Evolutionary conservation across 2,113 vertebrate genomes (phyloP).

Genomic region (Ictidomys tridecemlineatus): DNA sequence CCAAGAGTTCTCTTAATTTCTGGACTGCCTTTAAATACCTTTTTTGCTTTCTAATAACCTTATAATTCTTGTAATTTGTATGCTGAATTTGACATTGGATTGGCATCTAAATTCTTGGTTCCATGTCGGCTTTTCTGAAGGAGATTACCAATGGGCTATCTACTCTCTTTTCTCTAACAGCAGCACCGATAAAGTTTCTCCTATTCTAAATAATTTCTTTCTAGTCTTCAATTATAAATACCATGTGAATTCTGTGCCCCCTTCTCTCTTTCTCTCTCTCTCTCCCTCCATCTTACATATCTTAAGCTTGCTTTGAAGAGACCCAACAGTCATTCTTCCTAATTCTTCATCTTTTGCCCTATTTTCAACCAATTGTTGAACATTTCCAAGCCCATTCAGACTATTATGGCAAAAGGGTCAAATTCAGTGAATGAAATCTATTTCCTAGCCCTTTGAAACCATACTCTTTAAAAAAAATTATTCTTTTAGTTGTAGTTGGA

Average conservation of each 20-base stretch:
- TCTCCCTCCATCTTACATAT: neutral
- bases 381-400: neutral
- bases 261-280: neutral
- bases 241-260: neutral
- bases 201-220: neutral
- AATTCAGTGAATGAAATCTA: neutral
- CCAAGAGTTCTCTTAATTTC: neutral
- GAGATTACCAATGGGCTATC: neutral
- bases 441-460: neutral
- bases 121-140: neutral
- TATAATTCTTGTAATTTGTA: neutral
- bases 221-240: neutral
- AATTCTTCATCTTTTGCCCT: neutral
- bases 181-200: neutral
- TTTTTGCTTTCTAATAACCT: neutral
- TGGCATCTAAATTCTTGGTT: neutral
- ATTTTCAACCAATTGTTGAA: neutral
- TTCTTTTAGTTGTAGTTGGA: no score
- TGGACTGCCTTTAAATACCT: neutral
- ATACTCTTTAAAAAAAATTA: neutral
- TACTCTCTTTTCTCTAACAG: neutral
- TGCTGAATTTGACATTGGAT: neutral
- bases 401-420: neutral
- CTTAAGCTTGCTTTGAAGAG: neutral
- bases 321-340: neutral